Conservation (phyloP, 2,888 invertebrate species). For the Linyphia triangularis region DNA sequence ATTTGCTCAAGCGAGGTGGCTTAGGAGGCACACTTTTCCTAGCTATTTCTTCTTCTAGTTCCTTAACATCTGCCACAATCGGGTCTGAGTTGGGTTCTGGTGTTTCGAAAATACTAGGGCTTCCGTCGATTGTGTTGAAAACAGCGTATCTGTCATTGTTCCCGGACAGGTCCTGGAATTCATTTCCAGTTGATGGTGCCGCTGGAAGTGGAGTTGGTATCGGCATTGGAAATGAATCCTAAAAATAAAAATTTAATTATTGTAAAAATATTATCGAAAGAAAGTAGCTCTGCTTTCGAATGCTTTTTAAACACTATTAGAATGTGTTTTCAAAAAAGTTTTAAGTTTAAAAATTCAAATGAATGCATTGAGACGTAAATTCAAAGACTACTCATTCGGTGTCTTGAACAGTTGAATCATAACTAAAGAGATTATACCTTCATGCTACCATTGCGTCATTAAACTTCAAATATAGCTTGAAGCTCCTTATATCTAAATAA, state of each 20-base stretch:
- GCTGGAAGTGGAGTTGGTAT: slow-evolving; percentile 65
- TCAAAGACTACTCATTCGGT: no score
- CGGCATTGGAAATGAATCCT: slow-evolving; percentile 68
- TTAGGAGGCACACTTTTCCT: slow-evolving; percentile 49
- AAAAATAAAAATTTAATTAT: background rate
- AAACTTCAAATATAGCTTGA: no score
- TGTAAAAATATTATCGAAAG: no score
- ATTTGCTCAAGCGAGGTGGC: slow-evolving; percentile 63
- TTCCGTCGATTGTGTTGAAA: slow-evolving; percentile 59
- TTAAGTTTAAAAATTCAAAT: no score
- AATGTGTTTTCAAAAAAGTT: no score
- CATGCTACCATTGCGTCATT: no score
- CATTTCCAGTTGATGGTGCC: background rate
- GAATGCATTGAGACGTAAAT: no score
- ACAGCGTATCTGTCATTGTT: slow-evolving; percentile 71
- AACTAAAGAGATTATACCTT: no score
- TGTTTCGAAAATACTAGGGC: slow-evolving; percentile 60
- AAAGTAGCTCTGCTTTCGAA: no score
- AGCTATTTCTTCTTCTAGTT: slow-evolving; percentile 43
- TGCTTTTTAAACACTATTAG: no score
- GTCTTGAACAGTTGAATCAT: no score
- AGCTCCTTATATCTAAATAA: no score
- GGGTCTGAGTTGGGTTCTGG: slow-evolving; percentile 11
- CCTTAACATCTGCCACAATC: slow-evolving; percentile 3
- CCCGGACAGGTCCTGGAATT: background rate